Base-by-base conservation (phyloP, 2,888 invertebrate species). In the Proisotoma minuta region DNA sequence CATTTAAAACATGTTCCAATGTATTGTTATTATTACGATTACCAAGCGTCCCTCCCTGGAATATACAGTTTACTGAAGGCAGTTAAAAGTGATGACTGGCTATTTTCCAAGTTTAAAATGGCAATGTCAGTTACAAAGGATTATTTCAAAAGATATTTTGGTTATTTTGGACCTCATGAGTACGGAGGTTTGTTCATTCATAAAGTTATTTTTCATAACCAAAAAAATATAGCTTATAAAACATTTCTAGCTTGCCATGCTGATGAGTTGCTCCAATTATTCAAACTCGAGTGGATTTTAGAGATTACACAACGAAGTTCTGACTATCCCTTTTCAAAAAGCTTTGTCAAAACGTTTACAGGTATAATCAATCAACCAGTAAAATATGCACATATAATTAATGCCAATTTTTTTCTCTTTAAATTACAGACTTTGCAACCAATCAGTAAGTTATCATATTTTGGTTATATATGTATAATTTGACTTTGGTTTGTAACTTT, bases 11-110 rank as follows among this genome's bases (percentile, higher is more conserved):
- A 48, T 12, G 28, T 50, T 5, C 67, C 69, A 18, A 62, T 64
- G 2, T 64, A 67, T 23, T 22, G 57, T 4, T 71, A 71, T 29
- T 67, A 48, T 47, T 71, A 65, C 47, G 57, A 59, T n/a, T 66
- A 69, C 29, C 12, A 48, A 0, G 28, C 65, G 1, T 20, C 12
- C 5, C 4, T 51, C 2, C 62, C 62, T 2, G 57, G 59, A 12
- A 43, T 53, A 8, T 65, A 57, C 27, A 57, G 57, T 26, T 18
- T 57, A n/a, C 2, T 65, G 0, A 50, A 56, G 10, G 61, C 65
- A 20, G 59, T 65, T 2, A 22, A 48, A 48, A 26, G 29, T 1
- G 57, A 62, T 34, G 57, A 57, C 10, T 57, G 56, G 59, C 15
- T 65, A 24, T 28, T 39, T n/a, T 20, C 62, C 4, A 57, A 65